Base-by-base conservation (phyloP, 2,113 vertebrate species). In the Jacana jacana region DNA sequence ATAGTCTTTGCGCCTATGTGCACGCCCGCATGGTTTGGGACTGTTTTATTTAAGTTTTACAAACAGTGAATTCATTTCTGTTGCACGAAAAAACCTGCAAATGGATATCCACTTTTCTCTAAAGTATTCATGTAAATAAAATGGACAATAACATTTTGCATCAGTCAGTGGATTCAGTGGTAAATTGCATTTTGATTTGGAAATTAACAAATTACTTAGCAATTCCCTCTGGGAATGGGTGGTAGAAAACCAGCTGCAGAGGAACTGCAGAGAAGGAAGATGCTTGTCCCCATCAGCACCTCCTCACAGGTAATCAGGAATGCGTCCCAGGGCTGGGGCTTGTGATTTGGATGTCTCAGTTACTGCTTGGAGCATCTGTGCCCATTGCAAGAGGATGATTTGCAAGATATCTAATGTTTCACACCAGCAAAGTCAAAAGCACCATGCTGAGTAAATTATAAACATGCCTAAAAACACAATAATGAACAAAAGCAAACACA, bases 371-470 rank as follows among this genome's bases (percentile, higher is more conserved):
- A 80, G 27, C 11, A 49, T 71, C 55, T 55, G 48, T 44, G 61
- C 61, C 69, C 22, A 9, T 33, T 88, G 52, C 4, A 17, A 86
- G 57, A 78, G 33, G n/a, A 55, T 81, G 55, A 64, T 31, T 81
- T 91, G 72, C 33, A 75, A 88, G 87, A 48, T 75, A 64, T 49
- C 37, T 63, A 31, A 68, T 65, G 39, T 51, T 93, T 88, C 82
- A 84, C 42, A 35, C 0, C 0, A 75, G 27, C n/a, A 68, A 77
- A 96, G 61, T 63, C 55, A 94, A 83, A 86, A 91, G 42, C 55
- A 37, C 30, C 55, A 81, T 33, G 68, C 64, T 81, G 88, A 63
- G 72, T 77, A 92, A 91, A 94, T 93, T 77, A 93, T 42, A 88
- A 86, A 78, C 54, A 48, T 46, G n/a, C 42, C 39, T 81, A 81